Base-by-base conservation (phyloP, 37 sponge, comb jelly and placozoan genomes). In the Amphimedon queenslandica region DNA sequence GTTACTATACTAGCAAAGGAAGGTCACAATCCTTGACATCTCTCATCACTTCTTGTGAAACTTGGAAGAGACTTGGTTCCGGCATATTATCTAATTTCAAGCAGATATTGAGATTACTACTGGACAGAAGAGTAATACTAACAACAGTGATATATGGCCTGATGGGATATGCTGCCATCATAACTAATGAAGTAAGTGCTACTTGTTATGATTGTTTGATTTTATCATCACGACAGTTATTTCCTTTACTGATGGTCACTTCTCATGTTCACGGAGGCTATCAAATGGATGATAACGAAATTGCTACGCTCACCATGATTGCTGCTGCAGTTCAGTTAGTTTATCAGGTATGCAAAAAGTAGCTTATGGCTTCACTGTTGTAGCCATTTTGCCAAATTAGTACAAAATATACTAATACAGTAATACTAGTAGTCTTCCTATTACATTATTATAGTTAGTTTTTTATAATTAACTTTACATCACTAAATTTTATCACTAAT, bases 191-290 rank as follows among this genome's bases (percentile, higher is more conserved):
- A 70, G 87, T 92, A 33, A 41, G 68, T 67, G 1, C 8, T 5
- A 60, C 28, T 13, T 60, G 5, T n/a, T 60, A 60, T 74, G 75
- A 33, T 33, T 61, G 60, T 74, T 57, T 74, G 63, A 38, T 47
- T 47, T 8, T 47, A 18, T 18, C 53, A 8, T 18, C 53, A 47
- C 53, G 8, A 13, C 64, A 89, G 90, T 25, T 84, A 5, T 63
- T 81, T 37, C 93, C 93, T 8, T 64, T 92, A 37, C 40, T 92
- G 35, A 72, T 92, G 82, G 93, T 92, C 37, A 84, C 76, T 3
- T 40, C 76, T 37, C 66, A 92, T 55, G 71, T 60, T 21, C 64
- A 81, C 61, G 93, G 93, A 23, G 93, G 93, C 4, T 92, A 84
- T 42, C 18, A 64, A 13, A 72, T 92, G 82, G 89, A 87, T 41